Percentiles rank a stretch among this genome's conserved stretches.
phyloP scores from a whole-genome alignment of 2,797 vertebrate species.

The Catharus ustulatus region DNA sequence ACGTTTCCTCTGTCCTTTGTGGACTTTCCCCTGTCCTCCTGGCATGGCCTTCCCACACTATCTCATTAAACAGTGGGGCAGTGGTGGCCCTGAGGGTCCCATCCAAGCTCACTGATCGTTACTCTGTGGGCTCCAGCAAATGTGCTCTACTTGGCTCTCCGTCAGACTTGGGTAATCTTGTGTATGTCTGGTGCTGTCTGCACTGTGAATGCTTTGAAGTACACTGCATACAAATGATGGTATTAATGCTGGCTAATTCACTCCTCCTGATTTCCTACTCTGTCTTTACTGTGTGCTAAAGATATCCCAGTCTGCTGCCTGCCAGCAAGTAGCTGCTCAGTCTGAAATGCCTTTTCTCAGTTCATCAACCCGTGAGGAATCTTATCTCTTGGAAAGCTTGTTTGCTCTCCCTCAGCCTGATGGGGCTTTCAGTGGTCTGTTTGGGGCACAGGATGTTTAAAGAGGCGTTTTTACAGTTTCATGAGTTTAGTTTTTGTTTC shows the following conservation, averaged over 20 bases:
- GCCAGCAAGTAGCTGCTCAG: not conserved
- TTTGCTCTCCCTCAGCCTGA: not conserved
- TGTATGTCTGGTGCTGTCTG: slow-evolving; percentile 15
- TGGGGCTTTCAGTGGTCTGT: not conserved
- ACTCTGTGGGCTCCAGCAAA: not conserved
- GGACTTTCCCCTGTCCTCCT: not conserved
- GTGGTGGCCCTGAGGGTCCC: not conserved
- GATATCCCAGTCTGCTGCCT: not conserved
- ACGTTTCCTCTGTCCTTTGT: not conserved
- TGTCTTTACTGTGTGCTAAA: slow-evolving; percentile 10
- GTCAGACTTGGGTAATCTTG: not conserved
- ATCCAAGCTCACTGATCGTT: not conserved
- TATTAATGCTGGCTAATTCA: slow-evolving; percentile 22
- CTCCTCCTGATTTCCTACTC: not conserved
- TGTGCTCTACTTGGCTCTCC: not conserved
- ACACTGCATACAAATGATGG: slow-evolving; percentile 8
- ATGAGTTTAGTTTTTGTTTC: slow-evolving; percentile 34
- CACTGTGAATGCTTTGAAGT: not conserved
- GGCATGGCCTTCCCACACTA: not conserved
- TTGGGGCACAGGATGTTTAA: not conserved
- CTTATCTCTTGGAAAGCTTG: not conserved
- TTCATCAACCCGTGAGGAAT: not conserved
- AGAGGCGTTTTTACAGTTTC: slow-evolving; percentile 39
- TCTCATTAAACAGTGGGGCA: not conserved
- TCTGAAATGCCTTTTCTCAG: not conserved